These are phyloP conservation scores for Apotomis capreana DNA, from an alignment of 2,888 invertebrate species.

Conservation along the genomic window DNA sequence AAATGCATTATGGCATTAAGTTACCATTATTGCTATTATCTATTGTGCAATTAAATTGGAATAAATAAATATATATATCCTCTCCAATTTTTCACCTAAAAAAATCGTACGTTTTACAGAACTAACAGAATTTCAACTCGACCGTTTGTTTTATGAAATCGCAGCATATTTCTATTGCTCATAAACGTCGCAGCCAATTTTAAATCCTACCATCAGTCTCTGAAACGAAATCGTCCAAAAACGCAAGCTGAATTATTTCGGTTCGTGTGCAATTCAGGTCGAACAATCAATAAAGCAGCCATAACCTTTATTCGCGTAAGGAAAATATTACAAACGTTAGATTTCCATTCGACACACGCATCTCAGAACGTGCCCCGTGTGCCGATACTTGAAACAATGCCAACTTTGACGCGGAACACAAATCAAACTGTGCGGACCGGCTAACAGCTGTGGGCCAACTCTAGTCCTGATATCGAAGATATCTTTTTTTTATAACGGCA, in stretches of 20 bases:
- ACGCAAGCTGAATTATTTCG: slow-evolving; percentile 13
- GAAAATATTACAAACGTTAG: slow-evolving; percentile 70
- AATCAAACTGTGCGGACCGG: slow-evolving; percentile 63
- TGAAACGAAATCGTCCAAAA: slow-evolving; percentile 4
- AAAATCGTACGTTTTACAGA: slow-evolving; percentile 5
- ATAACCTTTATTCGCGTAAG: slow-evolving; percentile 52
- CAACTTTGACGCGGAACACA: slow-evolving; percentile 72
- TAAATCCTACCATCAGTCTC: neutral
- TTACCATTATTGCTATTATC: no score
- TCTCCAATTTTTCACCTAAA: slow-evolving; percentile 15
- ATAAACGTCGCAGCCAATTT: neutral
- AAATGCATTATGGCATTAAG: no score
- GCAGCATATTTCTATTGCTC: no score
- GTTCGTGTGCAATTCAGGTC: slow-evolving; percentile 35
- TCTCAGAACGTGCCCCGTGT: slow-evolving; percentile 70
- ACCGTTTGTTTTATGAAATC: no score
- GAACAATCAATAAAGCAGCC: slow-evolving; percentile 38
- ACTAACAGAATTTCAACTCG: slow-evolving; percentile 11
- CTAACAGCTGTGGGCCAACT: neutral
- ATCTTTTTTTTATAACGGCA: no score
- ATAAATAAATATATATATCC: slow-evolving; percentile 12
- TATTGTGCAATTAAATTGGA: no score
- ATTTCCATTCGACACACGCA: slow-evolving; percentile 70
- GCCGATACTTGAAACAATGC: slow-evolving; percentile 75
- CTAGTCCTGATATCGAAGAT: no score